Evolutionary conservation across 2,888 invertebrate genomes (phyloP), one percentile per base, ranked within the genome.

Genomic region (Phyllotreta striolata): DNA sequence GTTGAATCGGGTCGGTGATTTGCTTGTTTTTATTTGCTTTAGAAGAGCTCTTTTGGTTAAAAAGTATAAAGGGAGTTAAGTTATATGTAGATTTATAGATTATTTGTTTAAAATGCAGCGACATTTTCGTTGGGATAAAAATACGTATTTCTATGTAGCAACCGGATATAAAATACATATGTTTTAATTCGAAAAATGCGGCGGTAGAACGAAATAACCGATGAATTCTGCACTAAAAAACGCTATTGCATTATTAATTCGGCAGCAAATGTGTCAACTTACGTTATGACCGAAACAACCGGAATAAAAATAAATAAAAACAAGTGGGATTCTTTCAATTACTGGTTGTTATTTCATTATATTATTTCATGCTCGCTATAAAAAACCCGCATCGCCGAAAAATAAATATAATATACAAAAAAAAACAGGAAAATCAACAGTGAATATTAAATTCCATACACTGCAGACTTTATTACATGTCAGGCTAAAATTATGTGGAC

Each of bases 381-480:
- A 7, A 47, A 47, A 47, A 47, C 13, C 9, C 47, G 47, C 7
- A 34, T 7, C 24, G 34, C 47, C 47, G 47, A 47, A 47, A 47
- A 47, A 44, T 3, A 39, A 8, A 47, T 24, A 35, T 24, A 24
- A 24, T 34, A 49, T 40, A 49, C 40, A 34, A 40, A 47, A 49
- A 47, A 47, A 47, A 47, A 47, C 24, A 58, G 58, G 39, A 58
- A 58, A 58, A 58, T 58, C 49, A 58, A 58, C 58, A 58, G 10
- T 34, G 58, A 47, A 58, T 49, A 58, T 49, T 24, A 58, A 58
- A 58, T 58, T 58, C 40, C 24, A 49, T 49, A 49, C 40, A 49
- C 37, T 58, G 47, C 47, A 24, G 47, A 47, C 13, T 47, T 47
- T 47, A 47, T 47, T 47, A 47, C 47, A 34, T 47, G 47, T 47